These are phyloP conservation scores for Ectemnius lituratus DNA, from an alignment of 2,888 invertebrate genomes.

Conservation along the genomic window DNA sequence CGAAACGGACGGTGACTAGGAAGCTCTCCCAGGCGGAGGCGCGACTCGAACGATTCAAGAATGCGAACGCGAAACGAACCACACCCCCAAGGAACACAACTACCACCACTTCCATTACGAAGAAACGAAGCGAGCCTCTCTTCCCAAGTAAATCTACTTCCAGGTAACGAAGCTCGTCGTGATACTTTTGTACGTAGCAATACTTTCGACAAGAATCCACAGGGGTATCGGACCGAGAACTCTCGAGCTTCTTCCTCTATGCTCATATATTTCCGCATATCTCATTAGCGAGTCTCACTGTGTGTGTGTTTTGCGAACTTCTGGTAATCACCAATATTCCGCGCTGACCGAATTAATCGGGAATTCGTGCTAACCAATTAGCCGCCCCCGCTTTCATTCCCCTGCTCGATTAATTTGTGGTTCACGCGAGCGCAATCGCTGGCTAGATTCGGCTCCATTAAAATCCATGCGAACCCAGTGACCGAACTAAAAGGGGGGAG, in stretches of 20 bases:
- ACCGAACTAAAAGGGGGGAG: slow-evolving; percentile 25
- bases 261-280: slow-evolving; percentile 8
- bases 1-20: slow-evolving; percentile 75
- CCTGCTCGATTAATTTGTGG: slow-evolving; percentile 53
- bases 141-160: slow-evolving; percentile 54
- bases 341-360: slow-evolving; percentile 36
- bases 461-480: slow-evolving; percentile 43
- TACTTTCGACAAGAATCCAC: neutral
- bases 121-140: slow-evolving; percentile 65
- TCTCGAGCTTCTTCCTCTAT: slow-evolving; percentile 1
- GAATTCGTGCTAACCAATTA: slow-evolving; percentile 57
- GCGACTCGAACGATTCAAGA: slow-evolving; percentile 67
- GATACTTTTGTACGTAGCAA: neutral
- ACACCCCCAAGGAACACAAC: slow-evolving; percentile 42
- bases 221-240: neutral
- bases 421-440: slow-evolving; percentile 58
- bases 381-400: slow-evolving; percentile 52
- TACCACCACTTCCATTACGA: slow-evolving; percentile 51
- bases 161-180: slow-evolving; percentile 56
- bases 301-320: neutral
- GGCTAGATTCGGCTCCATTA: slow-evolving; percentile 42
- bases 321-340: neutral
- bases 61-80: slow-evolving; percentile 64
- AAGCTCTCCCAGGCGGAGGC: slow-evolving; percentile 75
- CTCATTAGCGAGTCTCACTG: slow-evolving; percentile 13